These are phyloP conservation scores for Galago senegalensis DNA, from an alignment of 2,797 vertebrate species.

Conservation along the genomic window DNA sequence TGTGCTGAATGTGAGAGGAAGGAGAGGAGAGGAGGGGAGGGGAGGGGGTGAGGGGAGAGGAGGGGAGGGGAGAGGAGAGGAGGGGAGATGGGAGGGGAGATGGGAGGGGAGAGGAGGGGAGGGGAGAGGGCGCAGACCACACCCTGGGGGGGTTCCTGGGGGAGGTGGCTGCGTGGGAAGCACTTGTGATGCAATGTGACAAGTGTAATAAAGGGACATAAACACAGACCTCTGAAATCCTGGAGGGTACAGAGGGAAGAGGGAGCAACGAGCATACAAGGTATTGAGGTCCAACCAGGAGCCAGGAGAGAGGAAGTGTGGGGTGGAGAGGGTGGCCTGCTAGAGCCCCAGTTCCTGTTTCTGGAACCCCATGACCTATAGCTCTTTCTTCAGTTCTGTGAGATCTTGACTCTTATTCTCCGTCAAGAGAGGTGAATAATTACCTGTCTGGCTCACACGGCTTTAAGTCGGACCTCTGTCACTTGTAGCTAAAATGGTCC, in stretches of 20 bases:
- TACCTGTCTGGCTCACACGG: not conserved
- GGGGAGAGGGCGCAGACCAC: rapidly evolving
- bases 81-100: not conserved
- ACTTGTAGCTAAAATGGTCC: not conserved
- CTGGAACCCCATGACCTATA: not conserved
- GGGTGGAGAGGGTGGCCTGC: not conserved
- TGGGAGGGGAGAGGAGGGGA: not conserved
- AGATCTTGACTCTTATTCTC: not conserved
- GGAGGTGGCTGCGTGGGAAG: no score
- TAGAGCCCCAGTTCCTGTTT: not conserved
- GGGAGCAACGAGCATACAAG: not conserved
- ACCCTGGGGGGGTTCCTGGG: not conserved
- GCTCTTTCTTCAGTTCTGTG: not conserved
- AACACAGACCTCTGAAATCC: not conserved
- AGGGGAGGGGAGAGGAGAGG: not conserved
- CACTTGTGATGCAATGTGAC: not conserved
- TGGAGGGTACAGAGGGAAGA: not conserved
- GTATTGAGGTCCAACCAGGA: not conserved
- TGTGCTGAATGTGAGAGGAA: rapidly evolving
- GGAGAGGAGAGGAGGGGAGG: no score
- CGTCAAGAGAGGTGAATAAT: not conserved
- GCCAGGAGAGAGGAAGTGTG: not conserved
- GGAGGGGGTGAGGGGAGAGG: no score
- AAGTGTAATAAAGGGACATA: no score
- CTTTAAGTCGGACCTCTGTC: not conserved